Evolutionary conservation across 2,113 vertebrate species (phyloP).

Genomic region (Rhegmatorhina hoffmannsi): DNA sequence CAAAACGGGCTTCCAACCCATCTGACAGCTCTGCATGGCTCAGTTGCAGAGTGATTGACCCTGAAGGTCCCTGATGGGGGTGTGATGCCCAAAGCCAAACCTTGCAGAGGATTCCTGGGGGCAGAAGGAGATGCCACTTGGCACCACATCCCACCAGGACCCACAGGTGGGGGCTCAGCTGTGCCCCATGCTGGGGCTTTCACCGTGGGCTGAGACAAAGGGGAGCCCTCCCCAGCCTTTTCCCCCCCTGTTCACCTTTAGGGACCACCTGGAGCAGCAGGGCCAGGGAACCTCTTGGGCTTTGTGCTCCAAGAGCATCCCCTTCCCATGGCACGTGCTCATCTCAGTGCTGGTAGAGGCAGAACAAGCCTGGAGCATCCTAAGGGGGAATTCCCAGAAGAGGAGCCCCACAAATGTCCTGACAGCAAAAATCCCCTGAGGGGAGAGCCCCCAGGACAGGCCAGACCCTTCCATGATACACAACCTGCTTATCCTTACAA

Average conservation of each 20-base stretch:
- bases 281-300: too few species aligned
- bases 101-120: not conserved
- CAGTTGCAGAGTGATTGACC: not conserved
- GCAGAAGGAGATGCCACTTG: rapidly evolving
- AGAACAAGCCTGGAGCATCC: not conserved
- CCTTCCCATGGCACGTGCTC: not conserved
- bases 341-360: not conserved
- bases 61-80: not conserved
- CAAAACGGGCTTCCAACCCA: not conserved
- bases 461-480: not conserved
- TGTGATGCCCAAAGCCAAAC: not conserved
- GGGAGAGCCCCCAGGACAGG: not conserved
- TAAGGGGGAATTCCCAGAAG: not conserved
- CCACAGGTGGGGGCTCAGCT: not conserved
- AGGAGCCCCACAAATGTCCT: not conserved
- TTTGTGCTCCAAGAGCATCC: not conserved
- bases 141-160: not conserved
- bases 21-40: not conserved
- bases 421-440: not conserved
- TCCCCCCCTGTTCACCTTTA: not conserved
- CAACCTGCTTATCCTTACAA: not conserved
- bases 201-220: not conserved
- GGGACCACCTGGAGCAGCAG: not conserved
- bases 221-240: not conserved
- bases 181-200: not conserved